Percentiles rank a stretch among this genome's conserved stretches.
Conservation (phyloP, 1,140 invertebrate species). For the Hylyphantes graminicola region DNA sequence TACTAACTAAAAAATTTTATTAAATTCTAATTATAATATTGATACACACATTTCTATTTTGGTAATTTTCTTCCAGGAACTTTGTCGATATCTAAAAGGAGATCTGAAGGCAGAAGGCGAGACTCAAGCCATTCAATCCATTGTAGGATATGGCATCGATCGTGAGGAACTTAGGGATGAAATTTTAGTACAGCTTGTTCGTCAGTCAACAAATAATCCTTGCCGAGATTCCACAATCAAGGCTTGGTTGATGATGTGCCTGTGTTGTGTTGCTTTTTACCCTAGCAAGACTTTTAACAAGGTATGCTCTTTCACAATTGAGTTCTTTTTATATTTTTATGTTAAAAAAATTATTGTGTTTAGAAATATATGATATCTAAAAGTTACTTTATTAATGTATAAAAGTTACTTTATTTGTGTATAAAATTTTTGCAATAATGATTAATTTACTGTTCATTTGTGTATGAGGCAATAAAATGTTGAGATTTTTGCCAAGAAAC, state of each 20-base stretch:
- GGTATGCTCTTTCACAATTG: constrained; percentile 66
- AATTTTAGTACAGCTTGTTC: constrained; percentile 87
- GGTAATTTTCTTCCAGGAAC: constrained; percentile 72
- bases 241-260: constrained; percentile 88
- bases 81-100: constrained; percentile 86
- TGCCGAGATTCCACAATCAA: constrained; percentile 77
- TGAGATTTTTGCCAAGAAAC: no score
- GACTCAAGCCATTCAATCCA: constrained; percentile 82
- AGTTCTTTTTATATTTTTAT: not conserved
- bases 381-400: no score
- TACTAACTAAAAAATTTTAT: no score
- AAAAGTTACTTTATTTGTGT: no score
- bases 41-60: no score
- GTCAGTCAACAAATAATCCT: constrained; percentile 88
- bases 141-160: constrained; percentile 87
- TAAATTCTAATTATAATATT: no score
- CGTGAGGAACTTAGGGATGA: constrained; percentile 89
- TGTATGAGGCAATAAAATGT: no score
- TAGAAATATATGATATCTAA: no score
- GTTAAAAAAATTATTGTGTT: not conserved
- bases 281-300: constrained; percentile 87
- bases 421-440: not conserved
- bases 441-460: no score
- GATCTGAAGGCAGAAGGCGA: constrained; percentile 86
- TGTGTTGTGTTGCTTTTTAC: constrained; percentile 91